Base-by-base conservation (phyloP, 2,113 vertebrate species). In the Leptobrachium ailaonicum region DNA sequence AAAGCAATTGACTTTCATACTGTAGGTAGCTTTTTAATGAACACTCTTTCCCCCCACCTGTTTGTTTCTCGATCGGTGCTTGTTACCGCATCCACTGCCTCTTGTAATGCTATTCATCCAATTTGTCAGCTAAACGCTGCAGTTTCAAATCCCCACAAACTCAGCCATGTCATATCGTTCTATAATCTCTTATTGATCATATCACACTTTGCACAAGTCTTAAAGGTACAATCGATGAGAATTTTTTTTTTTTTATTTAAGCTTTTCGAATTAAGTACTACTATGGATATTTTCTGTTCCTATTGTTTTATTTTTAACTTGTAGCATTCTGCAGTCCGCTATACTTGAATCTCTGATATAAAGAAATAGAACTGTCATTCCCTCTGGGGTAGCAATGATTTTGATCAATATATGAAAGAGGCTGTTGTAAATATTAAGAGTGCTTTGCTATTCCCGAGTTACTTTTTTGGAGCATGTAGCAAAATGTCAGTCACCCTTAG, bases 111-210 rank as follows among this genome's bases (percentile, higher is more conserved):
- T 69, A 58, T 50, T 68, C 41, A 67, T 80, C 56, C 53, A 74
- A 47, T 74, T 73, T 47, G 47, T 67, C 71, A 73, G 5, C 41
- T 40, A 12, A 56, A 73, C 43, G 11, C 71, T 44, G 11, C 45
- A 67, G 53, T 58, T 11, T 58, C n/a, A 73, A 14, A 60, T 47
- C 53, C 32, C 72, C 54, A 81, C 64, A 69, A 14, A 62, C 20
- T 54, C 43, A 6, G 4, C 41, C 53, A 41, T 68, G 71, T 81
- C 79, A 60, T 74, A 68, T 74, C 42, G 60, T 62, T 60, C 42
- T 80, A n/a, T 74, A 69, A 80, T 74, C 41, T 80, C 41, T 80
- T 80, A 80, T 80, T 74, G 78, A 80, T 74, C 71, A 73, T 12
- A 67, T 73, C 66, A 80, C n/a, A 13, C 58, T 80, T 74, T 56